phyloP scores from a whole-genome alignment of 2,797 vertebrate genomes.

The Margarornis squamiger region DNA sequence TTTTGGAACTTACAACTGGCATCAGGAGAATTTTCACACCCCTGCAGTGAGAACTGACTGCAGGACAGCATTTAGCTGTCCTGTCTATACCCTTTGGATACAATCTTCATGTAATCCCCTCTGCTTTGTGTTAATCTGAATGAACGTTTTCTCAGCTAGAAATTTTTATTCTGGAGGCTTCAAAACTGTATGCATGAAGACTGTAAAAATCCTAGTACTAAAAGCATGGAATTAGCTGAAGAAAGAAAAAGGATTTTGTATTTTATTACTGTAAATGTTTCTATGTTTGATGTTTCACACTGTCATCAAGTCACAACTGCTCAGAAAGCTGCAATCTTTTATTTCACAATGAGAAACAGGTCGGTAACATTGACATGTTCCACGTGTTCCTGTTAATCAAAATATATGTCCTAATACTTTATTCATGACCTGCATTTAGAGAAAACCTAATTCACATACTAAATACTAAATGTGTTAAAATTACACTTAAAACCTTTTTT shows the following conservation, averaged over 20 bases:
- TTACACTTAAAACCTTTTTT: not conserved
- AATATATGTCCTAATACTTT: conserved; percentile 37
- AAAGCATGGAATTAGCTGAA: not conserved
- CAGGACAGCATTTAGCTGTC: not conserved
- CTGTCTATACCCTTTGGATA: not conserved
- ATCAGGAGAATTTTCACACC: not conserved
- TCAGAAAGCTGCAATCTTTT: not conserved
- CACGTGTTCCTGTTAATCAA: conserved; percentile 18
- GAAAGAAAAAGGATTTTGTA: not conserved
- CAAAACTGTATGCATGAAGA: not conserved
- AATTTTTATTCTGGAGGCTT: conserved; percentile 6
- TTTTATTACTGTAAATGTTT: not conserved
- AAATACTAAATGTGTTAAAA: conserved; percentile 8
- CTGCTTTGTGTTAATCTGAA: not conserved
- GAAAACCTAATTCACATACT: conserved; percentile 36
- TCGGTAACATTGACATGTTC: not conserved
- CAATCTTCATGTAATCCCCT: not conserved
- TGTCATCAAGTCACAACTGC: not conserved
- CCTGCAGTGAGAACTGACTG: not conserved
- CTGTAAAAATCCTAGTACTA: conserved; percentile 25
- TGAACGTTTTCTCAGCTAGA: not conserved
- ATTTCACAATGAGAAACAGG: not conserved
- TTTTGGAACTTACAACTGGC: not conserved
- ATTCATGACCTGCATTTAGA: conserved; percentile 26
- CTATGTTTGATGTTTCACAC: not conserved